These are phyloP conservation scores for Ameiurus melas DNA, from an alignment of 2,113 vertebrate genomes.

Conservation along the genomic window DNA sequence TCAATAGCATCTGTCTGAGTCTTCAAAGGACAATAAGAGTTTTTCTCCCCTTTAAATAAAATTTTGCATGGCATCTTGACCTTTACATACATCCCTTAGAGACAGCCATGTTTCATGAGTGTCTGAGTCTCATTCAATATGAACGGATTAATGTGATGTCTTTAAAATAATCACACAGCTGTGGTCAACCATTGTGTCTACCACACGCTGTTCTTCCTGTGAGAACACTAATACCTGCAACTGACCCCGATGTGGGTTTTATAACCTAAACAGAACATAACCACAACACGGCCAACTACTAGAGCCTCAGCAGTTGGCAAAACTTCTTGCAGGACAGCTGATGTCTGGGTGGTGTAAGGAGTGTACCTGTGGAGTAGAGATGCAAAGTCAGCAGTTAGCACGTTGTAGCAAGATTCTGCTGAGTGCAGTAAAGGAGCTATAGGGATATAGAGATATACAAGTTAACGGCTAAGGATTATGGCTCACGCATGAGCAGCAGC, in stretches of 20 bases:
- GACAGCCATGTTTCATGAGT: constrained; percentile 10
- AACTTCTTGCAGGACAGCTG: constrained; percentile 17
- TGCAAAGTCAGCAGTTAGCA: constrained; percentile 69
- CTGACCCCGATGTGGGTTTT: background rate
- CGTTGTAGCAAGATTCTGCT: constrained; percentile 63
- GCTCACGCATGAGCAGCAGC: constrained; percentile 42
- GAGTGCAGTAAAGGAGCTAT: constrained; percentile 14
- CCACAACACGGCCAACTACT: background rate
- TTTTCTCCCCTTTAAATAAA: constrained; percentile 7
- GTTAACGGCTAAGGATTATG: background rate
- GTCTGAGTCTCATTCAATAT: background rate
- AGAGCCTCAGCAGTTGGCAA: background rate
- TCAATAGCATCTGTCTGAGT: constrained; percentile 18
- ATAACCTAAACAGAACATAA: background rate
- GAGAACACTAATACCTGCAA: constrained; percentile 10
- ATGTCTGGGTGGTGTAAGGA: constrained; percentile 21
- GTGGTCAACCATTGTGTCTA: background rate
- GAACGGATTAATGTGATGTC: constrained; percentile 11
- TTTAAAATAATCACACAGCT: constrained; percentile 12
- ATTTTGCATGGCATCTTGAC: constrained; percentile 26
- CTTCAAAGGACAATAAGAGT: background rate
- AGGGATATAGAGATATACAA: background rate
- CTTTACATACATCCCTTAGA: constrained; percentile 6
- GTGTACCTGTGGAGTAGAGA: constrained; percentile 65
- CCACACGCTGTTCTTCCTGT: background rate